Evolutionary conservation across 2,888 invertebrate genomes (phyloP), one percentile per base, ranked within the genome.

Genomic region (Cephus nigrinus): DNA sequence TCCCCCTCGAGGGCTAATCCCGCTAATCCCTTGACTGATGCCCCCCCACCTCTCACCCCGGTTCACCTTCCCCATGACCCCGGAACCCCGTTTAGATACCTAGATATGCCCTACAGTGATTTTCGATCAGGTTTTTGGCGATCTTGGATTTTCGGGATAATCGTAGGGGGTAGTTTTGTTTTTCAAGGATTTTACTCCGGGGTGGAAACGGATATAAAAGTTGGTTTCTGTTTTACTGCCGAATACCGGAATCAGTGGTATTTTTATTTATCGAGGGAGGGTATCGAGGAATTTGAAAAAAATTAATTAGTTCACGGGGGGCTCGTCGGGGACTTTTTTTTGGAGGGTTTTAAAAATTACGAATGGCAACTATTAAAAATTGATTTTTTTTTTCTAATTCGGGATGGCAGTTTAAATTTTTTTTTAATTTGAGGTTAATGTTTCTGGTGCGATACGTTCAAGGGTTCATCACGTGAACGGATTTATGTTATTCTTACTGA

Each of bases 21-120:
- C 83, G 87, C 90, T 91, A 91, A 91, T 91, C 90, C 91, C 90
- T 90, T 91, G 91, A 91, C 91, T 90, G 91, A 91, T 91, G 90
- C 90, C 87, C 32, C 86, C 86, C 85, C 55, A 23, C 55, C 77
- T 73, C 78, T 81, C 78, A 72, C 76, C 75, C 69, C 73, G 32
- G 31, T 12, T 76, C 75, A 74, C 79, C 79, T 76, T 75, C 36
- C 69, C 73, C 71, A 73, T 78, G 78, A 78, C 75, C 78, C 78
- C 74, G 69, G 32, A 33, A 31, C 32, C 71, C n/a, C 71, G 55
- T 55, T 55, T 23, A 55, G 55, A 55, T 11, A 55, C 9, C 55
- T 3, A 55, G 55, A 55, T 23, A 55, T 23, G 55, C 23, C 55
- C 55, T 55, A 23, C 2, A 55, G 55, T 23, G 55, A 55, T 23